Percentiles rank a stretch among this genome's conserved stretches.
Evolutionary conservation across 2,797 vertebrate species (phyloP).

Genomic region (Chelidonichthys spinosus): DNA sequence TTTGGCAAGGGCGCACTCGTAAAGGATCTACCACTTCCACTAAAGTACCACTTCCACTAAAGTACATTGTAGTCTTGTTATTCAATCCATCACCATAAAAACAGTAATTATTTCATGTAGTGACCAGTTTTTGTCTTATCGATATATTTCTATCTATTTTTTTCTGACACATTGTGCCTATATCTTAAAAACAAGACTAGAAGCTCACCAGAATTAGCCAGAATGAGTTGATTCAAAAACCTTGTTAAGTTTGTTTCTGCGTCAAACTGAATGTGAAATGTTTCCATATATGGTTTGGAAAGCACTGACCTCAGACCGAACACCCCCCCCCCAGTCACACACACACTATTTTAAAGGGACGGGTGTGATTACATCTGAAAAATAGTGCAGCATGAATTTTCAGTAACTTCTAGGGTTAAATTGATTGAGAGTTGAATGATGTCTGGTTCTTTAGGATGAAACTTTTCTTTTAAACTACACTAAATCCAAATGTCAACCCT

Average conservation of each 20-base stretch:
- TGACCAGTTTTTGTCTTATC: too few relatives aligned
- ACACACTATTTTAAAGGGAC: not conserved
- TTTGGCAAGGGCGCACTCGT: too few relatives aligned
- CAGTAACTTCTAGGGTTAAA: not conserved
- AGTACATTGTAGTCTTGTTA: too few relatives aligned
- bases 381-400: not conserved
- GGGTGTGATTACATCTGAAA: not conserved
- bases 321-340: constrained; percentile 7
- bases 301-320: constrained; percentile 7
- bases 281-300: constrained; percentile 47
- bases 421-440: not conserved
- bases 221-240: not conserved
- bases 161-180: too few relatives aligned
- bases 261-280: not conserved
- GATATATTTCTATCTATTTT: too few relatives aligned
- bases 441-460: not conserved
- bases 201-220: too few relatives aligned
- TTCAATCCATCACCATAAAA: too few relatives aligned
- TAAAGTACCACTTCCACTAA: too few relatives aligned
- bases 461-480: too few relatives aligned
- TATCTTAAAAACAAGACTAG: too few relatives aligned
- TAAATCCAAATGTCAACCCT: not conserved
- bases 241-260: not conserved
- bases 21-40: too few relatives aligned
- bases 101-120: too few relatives aligned